A percentile compares a stretch with the other conserved stretches of the same genome.
phyloP scores from a whole-genome alignment of 2,113 vertebrate genomes.

The Numida meleagris region DNA sequence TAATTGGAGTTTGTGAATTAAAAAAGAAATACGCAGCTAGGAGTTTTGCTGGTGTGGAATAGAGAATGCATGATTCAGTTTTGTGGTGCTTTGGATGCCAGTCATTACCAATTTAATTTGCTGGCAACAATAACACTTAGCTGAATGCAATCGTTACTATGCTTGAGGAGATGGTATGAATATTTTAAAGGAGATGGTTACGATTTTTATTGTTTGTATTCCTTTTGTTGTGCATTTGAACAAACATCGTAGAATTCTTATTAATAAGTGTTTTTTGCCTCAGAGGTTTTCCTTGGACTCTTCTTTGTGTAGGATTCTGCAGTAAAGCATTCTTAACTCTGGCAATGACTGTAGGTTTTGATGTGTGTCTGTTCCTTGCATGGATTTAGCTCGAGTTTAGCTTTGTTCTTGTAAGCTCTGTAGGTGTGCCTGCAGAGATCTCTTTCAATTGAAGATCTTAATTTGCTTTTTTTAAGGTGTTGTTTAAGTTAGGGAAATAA shows the following conservation, averaged over 20 bases:
- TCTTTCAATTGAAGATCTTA: not conserved
- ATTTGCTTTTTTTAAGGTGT: not conserved
- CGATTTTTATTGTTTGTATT: not conserved
- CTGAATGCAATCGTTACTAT: not conserved
- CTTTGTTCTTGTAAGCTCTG: not conserved
- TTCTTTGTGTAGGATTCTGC: not conserved
- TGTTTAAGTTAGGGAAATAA: not conserved
- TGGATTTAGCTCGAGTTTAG: not conserved
- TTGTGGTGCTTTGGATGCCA: not conserved
- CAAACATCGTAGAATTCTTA: not conserved
- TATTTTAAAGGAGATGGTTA: not conserved
- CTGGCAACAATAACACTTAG: not conserved
- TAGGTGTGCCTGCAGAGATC: not conserved
- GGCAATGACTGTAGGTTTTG: not conserved
- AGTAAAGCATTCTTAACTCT: not conserved
- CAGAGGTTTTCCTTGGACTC: not conserved
- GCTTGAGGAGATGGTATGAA: not conserved
- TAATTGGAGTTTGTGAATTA: not conserved
- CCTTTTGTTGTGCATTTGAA: not conserved
- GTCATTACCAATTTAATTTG: not conserved
- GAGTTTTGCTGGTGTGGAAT: not conserved
- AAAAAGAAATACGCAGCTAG: not conserved
- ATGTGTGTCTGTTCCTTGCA: fast-evolving
- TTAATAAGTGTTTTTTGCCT: not conserved
- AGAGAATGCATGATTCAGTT: not conserved